Base-by-base conservation (phyloP, 2,888 invertebrate genomes). In the Drosophila anceps region DNA sequence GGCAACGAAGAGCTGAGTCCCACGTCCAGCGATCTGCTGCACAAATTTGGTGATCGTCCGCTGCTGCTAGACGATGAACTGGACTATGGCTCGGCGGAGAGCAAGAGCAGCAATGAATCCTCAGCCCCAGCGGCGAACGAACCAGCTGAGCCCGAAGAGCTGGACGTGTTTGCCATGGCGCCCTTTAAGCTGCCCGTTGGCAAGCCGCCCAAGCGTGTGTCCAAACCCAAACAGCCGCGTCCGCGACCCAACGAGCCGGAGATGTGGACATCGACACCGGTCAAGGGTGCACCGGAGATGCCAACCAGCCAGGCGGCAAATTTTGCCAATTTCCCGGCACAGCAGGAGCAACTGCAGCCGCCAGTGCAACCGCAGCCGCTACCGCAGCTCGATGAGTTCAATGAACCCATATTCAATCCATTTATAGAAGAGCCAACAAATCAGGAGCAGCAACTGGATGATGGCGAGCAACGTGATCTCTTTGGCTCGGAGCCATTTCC, bases 11-110 rank as follows among this genome's bases (percentile, higher is more conserved):
- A 95, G 53, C 92, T 95, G 33, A 93, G 93, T 68, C 92, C 93
- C 41, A 88, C 91, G 4, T 93, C 92, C 35, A 92, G 89, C 69
- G 95, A 96, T 72, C 95, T 96, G 8, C 95, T 96, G 0, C 96
- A 96, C 91, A 95, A 95, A 80, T 96, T 96, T 82, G 96, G 96
- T 1, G 96, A 96, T 73, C 95, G 95, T 78, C 96, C 96, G 1
- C 92, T 97, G 43, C 91, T 97, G 6, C 94, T 96, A 63, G 96
- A 97, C 87, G 96, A 96, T 91, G 96, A 97, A 84, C 92, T 96
- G n/a, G 96, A 96, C 81, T 94, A 95, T 1, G 95, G 95, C 29
- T 94, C 93, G 37, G 94, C 93, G 24, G 92, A 93, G 58, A 84
- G 84, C 62, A 91, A 92, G 71, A 91, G 90, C 73, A 91, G 89